phyloP scores from a whole-genome alignment of 2,888 invertebrate genomes.

The Embidobia sp. region DNA sequence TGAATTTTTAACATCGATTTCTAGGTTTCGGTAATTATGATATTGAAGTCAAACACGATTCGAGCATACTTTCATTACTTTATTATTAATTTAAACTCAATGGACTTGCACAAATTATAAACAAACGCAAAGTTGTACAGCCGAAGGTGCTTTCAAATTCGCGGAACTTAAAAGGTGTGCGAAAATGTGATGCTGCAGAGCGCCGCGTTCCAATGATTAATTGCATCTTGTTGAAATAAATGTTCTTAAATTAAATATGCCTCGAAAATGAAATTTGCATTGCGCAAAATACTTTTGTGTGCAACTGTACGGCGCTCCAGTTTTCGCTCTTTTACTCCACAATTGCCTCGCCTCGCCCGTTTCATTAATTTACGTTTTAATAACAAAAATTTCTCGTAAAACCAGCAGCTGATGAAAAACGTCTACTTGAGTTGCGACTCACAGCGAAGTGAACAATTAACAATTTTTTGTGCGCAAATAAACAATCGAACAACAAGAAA shows the following conservation, averaged over 20 bases:
- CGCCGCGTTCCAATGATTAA: no score
- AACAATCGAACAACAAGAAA: slow-evolving; percentile 1
- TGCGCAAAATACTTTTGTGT: no score
- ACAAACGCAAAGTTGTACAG: neutral
- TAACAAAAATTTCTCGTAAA: slow-evolving; percentile 17
- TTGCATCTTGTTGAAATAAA: no score
- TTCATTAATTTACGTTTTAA: slow-evolving; percentile 27
- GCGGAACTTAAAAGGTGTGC: no score
- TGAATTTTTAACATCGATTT: slow-evolving; percentile 36
- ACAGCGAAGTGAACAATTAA: slow-evolving; percentile 9
- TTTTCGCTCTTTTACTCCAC: neutral
- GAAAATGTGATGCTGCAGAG: no score
- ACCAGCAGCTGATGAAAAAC: slow-evolving; percentile 8
- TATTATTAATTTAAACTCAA: slow-evolving; percentile 20
- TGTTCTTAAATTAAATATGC: no score
- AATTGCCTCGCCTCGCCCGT: neutral
- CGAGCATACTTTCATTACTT: slow-evolving; percentile 18
- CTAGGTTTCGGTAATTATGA: slow-evolving; percentile 14
- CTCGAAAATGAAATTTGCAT: slow-evolving; percentile 1
- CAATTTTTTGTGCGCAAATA: slow-evolving; percentile 21
- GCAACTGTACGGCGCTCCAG: no score
- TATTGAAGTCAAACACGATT: slow-evolving; percentile 12
- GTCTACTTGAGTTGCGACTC: slow-evolving; percentile 1
- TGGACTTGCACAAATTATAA: neutral
- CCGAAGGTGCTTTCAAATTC: neutral